Conservation (phyloP, 2,888 invertebrate species). For the Spodoptera littoralis region DNA sequence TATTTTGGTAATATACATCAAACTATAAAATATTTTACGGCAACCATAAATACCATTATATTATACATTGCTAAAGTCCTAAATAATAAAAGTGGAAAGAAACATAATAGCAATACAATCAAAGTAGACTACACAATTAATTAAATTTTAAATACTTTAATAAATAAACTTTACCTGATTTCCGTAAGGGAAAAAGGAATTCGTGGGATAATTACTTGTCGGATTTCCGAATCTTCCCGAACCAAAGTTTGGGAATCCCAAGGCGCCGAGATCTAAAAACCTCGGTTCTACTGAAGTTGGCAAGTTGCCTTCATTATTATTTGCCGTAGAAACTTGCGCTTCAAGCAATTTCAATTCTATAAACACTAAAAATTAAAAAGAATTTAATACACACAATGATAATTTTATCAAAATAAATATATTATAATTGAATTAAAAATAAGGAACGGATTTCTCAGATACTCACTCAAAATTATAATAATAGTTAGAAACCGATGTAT, state of each 20-base stretch:
- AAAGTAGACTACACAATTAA: conserved; percentile 18
- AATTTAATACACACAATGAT: not conserved
- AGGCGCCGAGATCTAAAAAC: conserved; percentile 48
- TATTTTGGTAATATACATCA: no score
- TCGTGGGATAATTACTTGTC: conserved; percentile 61
- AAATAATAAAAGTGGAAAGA: no score
- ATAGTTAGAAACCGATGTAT: no score
- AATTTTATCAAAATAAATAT: no score
- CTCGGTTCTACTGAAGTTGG: conserved; percentile 49
- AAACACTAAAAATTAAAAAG: conserved; percentile 34
- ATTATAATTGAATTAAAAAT: no score
- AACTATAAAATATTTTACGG: no score
- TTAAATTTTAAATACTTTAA: conserved; percentile 40
- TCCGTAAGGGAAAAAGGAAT: conserved; percentile 61
- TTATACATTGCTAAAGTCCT: no score
- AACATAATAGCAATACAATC: no score
- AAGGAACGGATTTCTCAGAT: no score
- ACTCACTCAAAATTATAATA: no score
- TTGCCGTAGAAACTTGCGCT: conserved; percentile 39
- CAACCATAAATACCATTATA: no score
- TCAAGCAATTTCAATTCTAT: conserved; percentile 27
- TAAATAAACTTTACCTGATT: conserved; percentile 55
- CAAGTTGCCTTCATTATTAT: conserved; percentile 33
- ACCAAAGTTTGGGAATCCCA: conserved; percentile 53
- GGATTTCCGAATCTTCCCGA: conserved; percentile 60